Base-by-base conservation (phyloP, 2,113 vertebrate genomes). In the Chamaetylas fuelleborni region DNA sequence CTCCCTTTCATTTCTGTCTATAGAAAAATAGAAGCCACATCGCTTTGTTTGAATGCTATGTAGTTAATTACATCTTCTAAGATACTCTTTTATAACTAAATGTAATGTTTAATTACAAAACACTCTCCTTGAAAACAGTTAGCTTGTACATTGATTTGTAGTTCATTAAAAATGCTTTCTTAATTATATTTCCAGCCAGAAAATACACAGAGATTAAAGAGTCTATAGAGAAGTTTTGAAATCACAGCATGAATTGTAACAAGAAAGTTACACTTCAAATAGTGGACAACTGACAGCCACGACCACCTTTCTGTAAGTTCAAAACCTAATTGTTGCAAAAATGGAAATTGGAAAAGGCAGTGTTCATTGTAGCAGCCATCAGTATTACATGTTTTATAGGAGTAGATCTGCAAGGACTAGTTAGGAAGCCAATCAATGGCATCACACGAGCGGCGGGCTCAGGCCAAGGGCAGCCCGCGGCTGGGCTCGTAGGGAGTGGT, bases 391-490 rank as follows among this genome's bases (percentile, higher is more conserved):
- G 88, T 88, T 94, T 12, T 53, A 94, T 91, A 92, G 29, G 92
- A 64, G 95, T 38, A 88, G 88, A 93, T 96, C 94, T 94, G 90
- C 89, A 91, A 74, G 86, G 74, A 69, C 93, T 95, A 97, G 97
- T 98, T 97, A 96, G 95, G 78, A 95, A 95, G 92, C 95, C 69
- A 94, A 97, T 97, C 92, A 93, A 93, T 95, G 5, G 92, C 90
- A 42, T 11, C 38, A 12, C 11, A 40, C 38, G 38, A 38, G 38
- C 38, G 38, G 96, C 87, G 8, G 97, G 97, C 94, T 98, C 86
- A 98, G 29, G 98, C 96, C 85, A 98, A 96, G 97, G 99, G 99
- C 96, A 99, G 97, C 56, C 99, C 99, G 73, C 99, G 99, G 91
- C 97, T 98, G 81, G 99, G 99, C 87, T 97, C 87, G 78, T 99